Evolutionary conservation across 2,888 invertebrate species (phyloP), one percentile per base, ranked within the genome.

Genomic region (Lithophane socia): DNA sequence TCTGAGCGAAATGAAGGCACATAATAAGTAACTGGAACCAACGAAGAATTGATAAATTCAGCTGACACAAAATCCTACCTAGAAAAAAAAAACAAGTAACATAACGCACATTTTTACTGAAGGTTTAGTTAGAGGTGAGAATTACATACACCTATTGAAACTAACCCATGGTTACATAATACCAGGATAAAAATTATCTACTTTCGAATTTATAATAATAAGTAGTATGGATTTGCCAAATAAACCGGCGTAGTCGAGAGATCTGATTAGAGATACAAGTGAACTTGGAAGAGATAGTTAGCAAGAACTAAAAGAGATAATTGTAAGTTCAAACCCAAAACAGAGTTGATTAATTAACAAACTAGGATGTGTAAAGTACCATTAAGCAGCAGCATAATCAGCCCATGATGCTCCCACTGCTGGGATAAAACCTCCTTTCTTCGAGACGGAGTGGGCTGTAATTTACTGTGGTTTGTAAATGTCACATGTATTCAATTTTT

Each of bases 21-120:
- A 47, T 63, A 72, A 80, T 76, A 76, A 77, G 70, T 82, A 77
- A 68, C 54, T 18, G 9, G 68, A 64, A 64, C 75, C 21, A 29
- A 65, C 7, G 37, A 18, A 58, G 24, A 54, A 42, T 54, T 63
- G 63, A 75, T 60, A n/a, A 47, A 49, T 73, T 54, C 71, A 29
- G 10, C 24, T 18, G 29, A 42, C 24, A 24, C 44, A 24, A 24
- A 52, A 65, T 56, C 44, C 13, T 44, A 44, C 13, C 21, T 21
- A 67, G 63, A 18, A 47, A 10, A 29, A 8, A 60, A 37, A n/a
- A 37, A n/a, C 7, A 52, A 49, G 54, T 42, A 42, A 42, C 12
- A 10, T 29, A 16, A 7, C 3, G 2, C 9, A 10, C 42, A 24
- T 18, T 13, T 24, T 42, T 72, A 1, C 5, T 0, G 9, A 24